Conservation (phyloP, 2,113 vertebrate species). For the Peromyscus californicus region DNA sequence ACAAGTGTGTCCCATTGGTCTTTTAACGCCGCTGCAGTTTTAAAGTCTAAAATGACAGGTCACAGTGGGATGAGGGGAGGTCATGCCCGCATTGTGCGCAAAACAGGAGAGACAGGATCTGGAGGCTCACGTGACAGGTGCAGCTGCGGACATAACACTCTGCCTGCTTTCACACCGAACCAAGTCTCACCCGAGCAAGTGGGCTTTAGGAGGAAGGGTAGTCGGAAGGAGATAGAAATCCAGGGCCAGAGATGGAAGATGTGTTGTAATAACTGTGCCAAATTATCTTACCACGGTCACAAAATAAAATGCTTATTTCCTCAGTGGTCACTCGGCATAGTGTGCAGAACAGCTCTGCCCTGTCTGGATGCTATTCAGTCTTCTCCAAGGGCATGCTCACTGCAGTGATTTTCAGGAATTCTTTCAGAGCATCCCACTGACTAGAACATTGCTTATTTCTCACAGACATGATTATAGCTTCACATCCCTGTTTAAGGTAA, state of each 20-base stretch:
- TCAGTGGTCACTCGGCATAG: conserved; percentile 11
- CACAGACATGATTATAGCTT: neutral
- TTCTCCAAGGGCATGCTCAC: conserved; percentile 63
- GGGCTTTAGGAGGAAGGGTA: neutral
- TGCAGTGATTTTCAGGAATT: conserved; percentile 48
- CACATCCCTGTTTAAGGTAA: neutral
- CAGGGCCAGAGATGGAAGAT: neutral
- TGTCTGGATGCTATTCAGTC: conserved; percentile 50
- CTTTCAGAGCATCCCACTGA: neutral
- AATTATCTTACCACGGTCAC: neutral
- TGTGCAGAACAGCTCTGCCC: conserved; percentile 57
- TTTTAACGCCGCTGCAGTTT: neutral
- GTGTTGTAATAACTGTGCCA: neutral
- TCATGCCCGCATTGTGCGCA: neutral
- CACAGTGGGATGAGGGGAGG: fast-evolving
- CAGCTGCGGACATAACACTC: neutral
- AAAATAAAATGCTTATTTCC: conserved; percentile 39
- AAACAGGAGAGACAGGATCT: neutral
- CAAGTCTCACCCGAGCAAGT: neutral
- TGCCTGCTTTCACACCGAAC: neutral
- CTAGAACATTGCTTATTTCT: neutral
- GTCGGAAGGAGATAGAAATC: neutral
- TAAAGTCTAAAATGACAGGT: neutral
- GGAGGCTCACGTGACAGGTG: neutral
- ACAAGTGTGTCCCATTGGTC: neutral